Conservation (phyloP, 2,113 vertebrate species). For the Muntiacus muntjak region DNA sequence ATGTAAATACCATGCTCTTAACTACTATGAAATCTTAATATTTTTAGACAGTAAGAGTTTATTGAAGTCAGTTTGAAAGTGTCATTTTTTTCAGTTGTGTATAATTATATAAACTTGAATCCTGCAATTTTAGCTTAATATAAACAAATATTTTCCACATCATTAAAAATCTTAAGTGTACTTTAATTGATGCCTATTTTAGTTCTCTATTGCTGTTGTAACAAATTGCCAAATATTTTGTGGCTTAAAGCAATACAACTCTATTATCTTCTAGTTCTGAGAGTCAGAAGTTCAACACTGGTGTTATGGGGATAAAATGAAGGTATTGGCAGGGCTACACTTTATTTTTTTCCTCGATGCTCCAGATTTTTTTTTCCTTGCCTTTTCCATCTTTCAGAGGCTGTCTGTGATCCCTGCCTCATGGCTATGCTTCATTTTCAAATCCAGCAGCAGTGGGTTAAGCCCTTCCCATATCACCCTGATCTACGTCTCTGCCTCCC, state of each 20-base stretch:
- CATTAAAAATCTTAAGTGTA: background rate
- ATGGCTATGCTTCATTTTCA: background rate
- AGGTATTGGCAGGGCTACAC: background rate
- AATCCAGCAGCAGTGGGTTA: background rate
- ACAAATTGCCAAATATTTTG: background rate
- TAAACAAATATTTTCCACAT: background rate
- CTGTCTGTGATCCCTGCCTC: background rate
- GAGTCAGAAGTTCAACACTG: background rate
- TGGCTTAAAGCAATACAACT: background rate
- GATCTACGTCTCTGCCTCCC: fast-evolving
- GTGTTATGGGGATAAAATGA: background rate
- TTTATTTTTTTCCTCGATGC: background rate
- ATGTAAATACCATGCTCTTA: background rate
- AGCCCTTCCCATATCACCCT: background rate
- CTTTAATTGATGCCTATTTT: background rate
- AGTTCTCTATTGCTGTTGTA: background rate
- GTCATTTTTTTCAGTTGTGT: background rate
- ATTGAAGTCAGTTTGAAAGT: background rate
- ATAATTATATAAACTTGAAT: background rate
- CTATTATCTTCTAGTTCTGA: background rate
- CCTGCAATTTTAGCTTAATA: background rate
- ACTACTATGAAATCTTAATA: background rate
- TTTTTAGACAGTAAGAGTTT: background rate
- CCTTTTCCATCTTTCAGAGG: background rate
- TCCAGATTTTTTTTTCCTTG: background rate